phyloP scores from a whole-genome alignment of 1,140 invertebrate species.

The Maconellicoccus hirsutus region DNA sequence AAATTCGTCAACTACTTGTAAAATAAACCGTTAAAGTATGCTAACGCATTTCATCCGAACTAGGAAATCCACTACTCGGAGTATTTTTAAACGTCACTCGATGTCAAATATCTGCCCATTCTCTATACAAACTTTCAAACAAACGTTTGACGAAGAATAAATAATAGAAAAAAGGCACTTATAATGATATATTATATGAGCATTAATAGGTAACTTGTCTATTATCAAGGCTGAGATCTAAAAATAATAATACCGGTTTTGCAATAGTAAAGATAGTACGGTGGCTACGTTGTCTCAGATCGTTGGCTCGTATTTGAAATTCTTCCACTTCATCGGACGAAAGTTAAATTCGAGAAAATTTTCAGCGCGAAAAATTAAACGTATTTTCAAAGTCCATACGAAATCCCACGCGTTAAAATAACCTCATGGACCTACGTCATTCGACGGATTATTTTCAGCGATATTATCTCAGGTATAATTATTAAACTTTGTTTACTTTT shows the following conservation, averaged over 20 bases:
- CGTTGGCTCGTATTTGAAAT: not conserved
- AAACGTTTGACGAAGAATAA: not conserved
- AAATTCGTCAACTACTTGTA: no score
- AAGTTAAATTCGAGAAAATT: not conserved
- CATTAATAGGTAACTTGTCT: not conserved
- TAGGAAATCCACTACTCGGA: no score
- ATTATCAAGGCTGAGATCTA: slow-evolving; percentile 4
- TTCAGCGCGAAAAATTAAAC: no score
- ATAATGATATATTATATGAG: not conserved
- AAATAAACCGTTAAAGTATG: no score
- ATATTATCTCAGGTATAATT: no score
- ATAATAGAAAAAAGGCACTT: not conserved
- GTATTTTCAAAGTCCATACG: no score
- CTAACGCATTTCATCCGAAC: no score
- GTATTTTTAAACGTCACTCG: not conserved
- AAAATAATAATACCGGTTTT: slow-evolving; percentile 5
- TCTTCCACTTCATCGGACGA: not conserved
- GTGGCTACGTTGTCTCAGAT: not conserved
- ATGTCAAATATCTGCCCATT: not conserved
- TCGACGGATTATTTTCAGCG: no score
- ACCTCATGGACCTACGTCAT: no score
- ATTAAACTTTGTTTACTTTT: no score
- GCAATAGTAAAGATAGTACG: not conserved
- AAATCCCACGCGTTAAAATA: no score
- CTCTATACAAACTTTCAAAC: not conserved